phyloP scores from a whole-genome alignment of 2,113 vertebrate genomes.

The Tylochromis polylepis region DNA sequence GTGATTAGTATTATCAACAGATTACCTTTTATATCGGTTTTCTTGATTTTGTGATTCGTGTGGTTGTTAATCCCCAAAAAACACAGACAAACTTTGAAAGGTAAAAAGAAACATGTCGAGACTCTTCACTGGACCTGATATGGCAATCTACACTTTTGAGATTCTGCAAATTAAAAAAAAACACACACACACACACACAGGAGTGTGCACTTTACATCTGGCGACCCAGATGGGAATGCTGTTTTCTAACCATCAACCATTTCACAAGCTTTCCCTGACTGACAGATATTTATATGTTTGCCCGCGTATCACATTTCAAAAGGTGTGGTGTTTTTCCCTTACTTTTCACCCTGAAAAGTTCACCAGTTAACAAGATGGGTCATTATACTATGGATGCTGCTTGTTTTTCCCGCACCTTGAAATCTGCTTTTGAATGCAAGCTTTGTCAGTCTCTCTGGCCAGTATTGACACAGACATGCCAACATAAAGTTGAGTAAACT shows the following conservation, averaged over 20 bases:
- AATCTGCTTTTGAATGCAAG: constrained; percentile 44
- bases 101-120: not conserved
- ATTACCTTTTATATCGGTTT: not conserved
- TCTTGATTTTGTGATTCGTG: not conserved
- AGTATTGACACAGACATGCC: constrained; percentile 62
- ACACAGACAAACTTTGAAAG: not conserved
- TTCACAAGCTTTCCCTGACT: not conserved
- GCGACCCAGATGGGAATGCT: not conserved
- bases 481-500: constrained; percentile 52
- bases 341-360: not conserved
- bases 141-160: not conserved
- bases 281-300: not conserved
- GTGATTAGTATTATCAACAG: not conserved
- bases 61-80: not conserved
- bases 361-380: constrained; percentile 26
- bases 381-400: constrained; percentile 6
- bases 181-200: not conserved
- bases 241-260: not conserved
- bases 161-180: not conserved
- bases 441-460: constrained; percentile 34
- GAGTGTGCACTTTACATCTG: not conserved
- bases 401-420: constrained; percentile 4
- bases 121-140: not conserved
- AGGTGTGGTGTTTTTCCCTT: not conserved
- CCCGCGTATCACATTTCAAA: not conserved